These are phyloP conservation scores for Alectura lathami DNA, from an alignment of 2,113 vertebrate species.

Conservation along the genomic window DNA sequence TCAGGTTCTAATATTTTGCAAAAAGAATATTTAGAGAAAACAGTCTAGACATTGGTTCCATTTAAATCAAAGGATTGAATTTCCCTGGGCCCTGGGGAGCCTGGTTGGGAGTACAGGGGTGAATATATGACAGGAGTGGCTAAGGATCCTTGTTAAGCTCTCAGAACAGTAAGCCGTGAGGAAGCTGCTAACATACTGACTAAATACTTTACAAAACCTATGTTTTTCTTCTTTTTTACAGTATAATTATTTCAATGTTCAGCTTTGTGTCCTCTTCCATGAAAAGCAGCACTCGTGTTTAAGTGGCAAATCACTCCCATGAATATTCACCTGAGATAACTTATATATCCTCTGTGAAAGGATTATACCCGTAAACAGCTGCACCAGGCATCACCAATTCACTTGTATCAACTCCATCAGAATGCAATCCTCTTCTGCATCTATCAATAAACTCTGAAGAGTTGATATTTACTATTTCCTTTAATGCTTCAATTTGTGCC, in stretches of 20 bases:
- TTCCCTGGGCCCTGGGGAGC: background rate
- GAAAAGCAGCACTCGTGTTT: background rate
- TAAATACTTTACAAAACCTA: background rate
- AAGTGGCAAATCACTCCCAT: background rate
- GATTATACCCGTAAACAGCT: background rate
- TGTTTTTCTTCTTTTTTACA: background rate
- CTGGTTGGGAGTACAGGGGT: rapidly evolving
- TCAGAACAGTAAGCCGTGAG: background rate
- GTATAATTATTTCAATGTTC: background rate
- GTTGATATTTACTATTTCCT: slow-evolving; percentile 28
- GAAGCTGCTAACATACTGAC: background rate
- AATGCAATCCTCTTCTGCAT: background rate
- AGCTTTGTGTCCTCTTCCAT: background rate
- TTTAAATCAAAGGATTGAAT: background rate
- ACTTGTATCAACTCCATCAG: background rate
- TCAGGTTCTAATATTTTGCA: background rate
- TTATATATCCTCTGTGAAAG: background rate
- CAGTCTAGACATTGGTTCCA: background rate
- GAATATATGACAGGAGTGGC: background rate
- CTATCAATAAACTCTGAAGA: slow-evolving; percentile 23
- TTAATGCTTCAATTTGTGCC: slow-evolving; percentile 8
- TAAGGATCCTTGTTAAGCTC: background rate
- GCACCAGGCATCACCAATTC: background rate
- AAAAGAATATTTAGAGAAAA: background rate
- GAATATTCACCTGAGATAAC: background rate